A percentile compares a stretch with the other conserved stretches of the same genome.
phyloP scores from a whole-genome alignment of 2,888 invertebrate genomes.

The Panopea generosa region DNA sequence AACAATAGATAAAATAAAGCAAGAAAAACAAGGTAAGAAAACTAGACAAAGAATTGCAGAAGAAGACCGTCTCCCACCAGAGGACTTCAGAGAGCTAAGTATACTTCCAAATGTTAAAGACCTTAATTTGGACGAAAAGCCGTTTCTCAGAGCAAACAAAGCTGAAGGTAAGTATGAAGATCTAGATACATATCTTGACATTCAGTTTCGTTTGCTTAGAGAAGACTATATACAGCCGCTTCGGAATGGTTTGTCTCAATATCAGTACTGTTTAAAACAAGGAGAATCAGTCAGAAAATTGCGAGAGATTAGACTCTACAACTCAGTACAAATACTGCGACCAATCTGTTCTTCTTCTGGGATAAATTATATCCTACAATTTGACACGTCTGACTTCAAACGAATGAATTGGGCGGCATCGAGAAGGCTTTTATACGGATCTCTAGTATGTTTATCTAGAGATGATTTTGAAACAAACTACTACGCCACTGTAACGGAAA shows the following conservation, averaged over 20 bases:
- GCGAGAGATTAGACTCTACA: conserved; percentile 76
- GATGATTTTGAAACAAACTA: conserved; percentile 90
- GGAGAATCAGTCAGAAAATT: conserved; percentile 30
- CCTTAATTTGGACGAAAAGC: conserved; percentile 76
- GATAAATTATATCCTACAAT: conserved; percentile 72
- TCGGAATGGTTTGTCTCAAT: conserved; percentile 89
- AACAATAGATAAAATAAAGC: conserved; percentile 16
- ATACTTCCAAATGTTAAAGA: conserved; percentile 82
- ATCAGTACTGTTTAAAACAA: conserved; percentile 77
- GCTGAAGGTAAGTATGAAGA: conserved; percentile 88
- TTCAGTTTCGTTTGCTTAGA: conserved; percentile 91
- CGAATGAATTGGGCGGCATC: conserved; percentile 85
- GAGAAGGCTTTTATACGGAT: conserved; percentile 90
- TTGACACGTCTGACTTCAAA: conserved; percentile 62
- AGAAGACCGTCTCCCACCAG: conserved; percentile 42
- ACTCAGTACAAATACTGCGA: conserved; percentile 74
- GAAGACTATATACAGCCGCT: conserved; percentile 93
- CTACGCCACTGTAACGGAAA: conserved; percentile 88
- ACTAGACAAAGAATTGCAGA: neutral
- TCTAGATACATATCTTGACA: conserved; percentile 91
- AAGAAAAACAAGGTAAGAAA: neutral
- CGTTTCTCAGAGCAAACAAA: conserved; percentile 88
- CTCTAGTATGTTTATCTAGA: conserved; percentile 90
- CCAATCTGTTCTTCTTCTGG: conserved; percentile 71
- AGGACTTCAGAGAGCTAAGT: conserved; percentile 56